Evolutionary conservation across 2,113 vertebrate genomes (phyloP).

Genomic region (Platichthys flesus): DNA sequence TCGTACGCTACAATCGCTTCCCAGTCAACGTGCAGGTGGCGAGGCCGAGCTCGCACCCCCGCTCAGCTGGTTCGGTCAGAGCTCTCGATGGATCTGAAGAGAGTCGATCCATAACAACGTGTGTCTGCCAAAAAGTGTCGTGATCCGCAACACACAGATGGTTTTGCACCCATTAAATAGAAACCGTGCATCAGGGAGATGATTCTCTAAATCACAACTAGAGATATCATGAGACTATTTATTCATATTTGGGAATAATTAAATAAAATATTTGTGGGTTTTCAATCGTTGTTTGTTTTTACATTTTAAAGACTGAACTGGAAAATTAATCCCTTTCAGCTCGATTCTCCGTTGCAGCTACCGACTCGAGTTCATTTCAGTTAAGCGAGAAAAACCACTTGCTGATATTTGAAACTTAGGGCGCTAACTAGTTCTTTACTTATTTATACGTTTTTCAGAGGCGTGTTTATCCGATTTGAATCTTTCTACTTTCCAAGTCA

Average conservation of each 20-base stretch:
- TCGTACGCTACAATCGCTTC: constrained; percentile 42
- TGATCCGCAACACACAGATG: background rate
- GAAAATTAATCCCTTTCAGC: background rate
- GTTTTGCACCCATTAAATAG: background rate
- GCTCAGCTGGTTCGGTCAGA: constrained; percentile 44
- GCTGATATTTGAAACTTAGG: too few relatives aligned
- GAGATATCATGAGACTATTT: too few relatives aligned
- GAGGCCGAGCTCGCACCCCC: constrained; percentile 12
- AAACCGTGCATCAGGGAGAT: background rate
- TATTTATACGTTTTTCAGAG: too few relatives aligned
- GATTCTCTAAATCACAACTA: background rate
- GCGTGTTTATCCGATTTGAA: too few relatives aligned
- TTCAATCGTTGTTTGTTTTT: background rate
- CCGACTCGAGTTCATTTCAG: background rate
- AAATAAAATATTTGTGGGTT: background rate
- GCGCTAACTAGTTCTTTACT: too few relatives aligned
- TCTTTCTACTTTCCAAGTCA: too few relatives aligned
- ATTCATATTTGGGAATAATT: too few relatives aligned
- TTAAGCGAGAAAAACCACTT: background rate
- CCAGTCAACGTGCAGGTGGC: background rate
- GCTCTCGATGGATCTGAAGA: constrained; percentile 12
- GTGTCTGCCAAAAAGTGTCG: background rate
- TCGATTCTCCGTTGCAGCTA: background rate
- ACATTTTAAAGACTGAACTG: background rate
- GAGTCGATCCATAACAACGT: constrained; percentile 46